Evolutionary conservation across 2,888 invertebrate genomes (phyloP).

Genomic region (Luperina nickerlii): DNA sequence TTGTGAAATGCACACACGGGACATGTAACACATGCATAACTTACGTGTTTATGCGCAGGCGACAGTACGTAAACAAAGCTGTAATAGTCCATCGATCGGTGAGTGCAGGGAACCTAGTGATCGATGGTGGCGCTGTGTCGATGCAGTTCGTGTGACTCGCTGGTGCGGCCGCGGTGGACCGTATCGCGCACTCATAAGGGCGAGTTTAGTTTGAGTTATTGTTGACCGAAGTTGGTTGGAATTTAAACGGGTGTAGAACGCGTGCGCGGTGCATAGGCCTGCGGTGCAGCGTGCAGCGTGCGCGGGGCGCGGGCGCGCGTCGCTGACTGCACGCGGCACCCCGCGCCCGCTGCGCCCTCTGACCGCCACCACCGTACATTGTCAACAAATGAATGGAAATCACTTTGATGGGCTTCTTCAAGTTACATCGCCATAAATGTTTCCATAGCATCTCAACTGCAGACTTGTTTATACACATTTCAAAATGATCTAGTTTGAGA

Average conservation of each 20-base stretch:
- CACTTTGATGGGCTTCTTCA: constrained; percentile 76
- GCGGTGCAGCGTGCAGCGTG: constrained; percentile 79
- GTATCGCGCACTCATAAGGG: constrained; percentile 53
- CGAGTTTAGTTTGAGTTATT: constrained; percentile 49
- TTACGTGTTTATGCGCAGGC: constrained; percentile 82
- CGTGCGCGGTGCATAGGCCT: constrained; percentile 72
- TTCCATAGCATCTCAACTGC: constrained; percentile 38
- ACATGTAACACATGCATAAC: constrained; percentile 84
- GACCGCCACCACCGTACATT: constrained; percentile 80
- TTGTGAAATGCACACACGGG: constrained; percentile 82
- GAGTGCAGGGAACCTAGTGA: constrained; percentile 70
- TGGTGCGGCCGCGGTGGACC: constrained; percentile 44
- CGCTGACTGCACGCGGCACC: constrained; percentile 76
- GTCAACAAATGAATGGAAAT: constrained; percentile 89
- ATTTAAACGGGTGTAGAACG: constrained; percentile 69
- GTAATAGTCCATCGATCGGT: constrained; percentile 75
- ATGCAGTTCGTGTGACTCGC: constrained; percentile 52
- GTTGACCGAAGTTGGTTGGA: constrained; percentile 58
- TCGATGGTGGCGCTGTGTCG: constrained; percentile 66
- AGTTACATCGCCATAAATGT: constrained; percentile 57
- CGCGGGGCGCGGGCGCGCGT: constrained; percentile 80
- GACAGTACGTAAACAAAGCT: constrained; percentile 81
- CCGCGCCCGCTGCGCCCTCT: constrained; percentile 82
- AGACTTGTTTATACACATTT: constrained; percentile 36
- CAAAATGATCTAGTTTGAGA: constrained; percentile 41